Evolutionary conservation across 2,888 invertebrate species (phyloP).

Genomic region (Chromoteleia sp.): DNA sequence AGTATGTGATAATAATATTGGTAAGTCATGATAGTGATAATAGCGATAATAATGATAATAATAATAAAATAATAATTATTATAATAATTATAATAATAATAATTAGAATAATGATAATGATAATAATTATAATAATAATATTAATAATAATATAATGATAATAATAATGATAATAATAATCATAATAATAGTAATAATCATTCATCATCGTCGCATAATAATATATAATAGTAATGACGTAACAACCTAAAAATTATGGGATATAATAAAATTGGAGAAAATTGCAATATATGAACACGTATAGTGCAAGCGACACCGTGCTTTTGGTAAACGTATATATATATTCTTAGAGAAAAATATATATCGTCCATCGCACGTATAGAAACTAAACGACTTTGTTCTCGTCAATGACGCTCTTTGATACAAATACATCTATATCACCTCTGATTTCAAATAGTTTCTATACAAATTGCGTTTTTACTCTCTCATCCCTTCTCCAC

Average conservation of each 20-base stretch:
- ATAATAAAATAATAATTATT: slow-evolving; percentile 50
- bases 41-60: slow-evolving; percentile 70
- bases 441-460: slow-evolving; percentile 45
- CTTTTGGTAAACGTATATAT: slow-evolving; percentile 17
- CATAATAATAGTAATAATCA: slow-evolving; percentile 70
- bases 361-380: slow-evolving; percentile 16
- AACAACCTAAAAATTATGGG: slow-evolving; percentile 67
- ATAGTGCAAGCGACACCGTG: slow-evolving; percentile 41
- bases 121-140: slow-evolving; percentile 67
- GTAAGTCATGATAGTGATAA: slow-evolving; percentile 72
- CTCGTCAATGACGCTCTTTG: slow-evolving; percentile 28
- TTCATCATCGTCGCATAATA: slow-evolving; percentile 62
- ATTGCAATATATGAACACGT: slow-evolving; percentile 36
- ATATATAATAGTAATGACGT: slow-evolving; percentile 69
- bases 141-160: slow-evolving; percentile 65
- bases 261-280: slow-evolving; percentile 50
- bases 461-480: slow-evolving; percentile 38
- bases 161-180: slow-evolving; percentile 69
- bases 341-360: slow-evolving; percentile 8
- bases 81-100: slow-evolving; percentile 73
- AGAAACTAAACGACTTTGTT: slow-evolving; percentile 25
- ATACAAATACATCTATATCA: slow-evolving; percentile 44
- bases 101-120: slow-evolving; percentile 72
- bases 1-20: slow-evolving; percentile 72
- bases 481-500: slow-evolving; percentile 31